A percentile compares a stretch with the other conserved stretches of the same genome.
These are phyloP conservation scores for Medauroidea extradentata DNA, from an alignment of 1,140 invertebrate species.

Conservation along the genomic window DNA sequence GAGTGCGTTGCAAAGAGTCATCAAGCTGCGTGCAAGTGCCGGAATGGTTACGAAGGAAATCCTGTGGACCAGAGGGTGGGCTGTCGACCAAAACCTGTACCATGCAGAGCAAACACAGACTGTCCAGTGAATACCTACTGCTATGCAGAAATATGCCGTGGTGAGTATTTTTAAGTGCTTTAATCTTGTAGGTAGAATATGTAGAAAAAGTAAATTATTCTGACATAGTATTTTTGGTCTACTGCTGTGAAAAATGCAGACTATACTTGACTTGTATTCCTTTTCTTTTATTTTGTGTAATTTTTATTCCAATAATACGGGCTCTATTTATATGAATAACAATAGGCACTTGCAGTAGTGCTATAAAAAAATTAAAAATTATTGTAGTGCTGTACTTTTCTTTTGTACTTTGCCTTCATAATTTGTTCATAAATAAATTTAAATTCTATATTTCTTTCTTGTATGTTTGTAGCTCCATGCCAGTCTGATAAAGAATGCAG, in stretches of 20 bases:
- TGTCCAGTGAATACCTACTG: conserved; percentile 77
- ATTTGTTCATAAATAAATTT: conserved; percentile 14
- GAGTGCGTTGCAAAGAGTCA: conserved; percentile 72
- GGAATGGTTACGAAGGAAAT: conserved; percentile 70
- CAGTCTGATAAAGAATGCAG: conserved; percentile 75
- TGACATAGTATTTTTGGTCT: too few species aligned
- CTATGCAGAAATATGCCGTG: conserved; percentile 72
- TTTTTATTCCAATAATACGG: too few species aligned
- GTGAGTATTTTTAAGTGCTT: conserved; percentile 49
- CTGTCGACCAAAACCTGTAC: conserved; percentile 68
- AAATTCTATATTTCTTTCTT: neutral
- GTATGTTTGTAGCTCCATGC: conserved; percentile 62
- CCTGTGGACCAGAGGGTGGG: conserved; percentile 62
- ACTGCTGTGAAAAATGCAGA: too few species aligned
- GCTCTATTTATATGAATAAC: too few species aligned
- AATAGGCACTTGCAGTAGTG: too few species aligned
- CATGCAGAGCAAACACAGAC: conserved; percentile 63
- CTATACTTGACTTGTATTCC: too few species aligned
- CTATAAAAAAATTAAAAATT: too few species aligned
- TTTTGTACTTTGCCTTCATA: conserved; percentile 11
- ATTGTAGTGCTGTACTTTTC: conserved; percentile 3
- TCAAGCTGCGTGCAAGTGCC: conserved; percentile 69
- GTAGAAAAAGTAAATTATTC: too few species aligned
- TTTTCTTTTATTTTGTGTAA: too few species aligned
- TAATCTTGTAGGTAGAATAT: too few species aligned